These are phyloP conservation scores for Orthosia gracilis DNA, from an alignment of 2,888 invertebrate genomes.

Conservation along the genomic window DNA sequence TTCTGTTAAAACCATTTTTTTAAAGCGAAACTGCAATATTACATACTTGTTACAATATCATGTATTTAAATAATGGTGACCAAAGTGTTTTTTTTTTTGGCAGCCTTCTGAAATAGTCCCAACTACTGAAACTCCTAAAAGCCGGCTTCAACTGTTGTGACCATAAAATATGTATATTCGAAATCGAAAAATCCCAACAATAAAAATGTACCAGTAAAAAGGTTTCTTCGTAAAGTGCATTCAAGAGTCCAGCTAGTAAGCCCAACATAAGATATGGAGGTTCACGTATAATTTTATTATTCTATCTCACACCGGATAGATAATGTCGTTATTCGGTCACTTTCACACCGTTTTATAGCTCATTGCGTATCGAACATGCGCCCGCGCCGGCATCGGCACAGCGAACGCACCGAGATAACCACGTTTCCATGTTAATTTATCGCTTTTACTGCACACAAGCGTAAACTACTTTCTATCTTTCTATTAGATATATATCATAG, in stretches of 20 bases:
- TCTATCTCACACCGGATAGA: constrained; percentile 47
- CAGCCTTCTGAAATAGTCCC: too few relatives aligned
- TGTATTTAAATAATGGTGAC: background rate
- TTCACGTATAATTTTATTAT: constrained; percentile 57
- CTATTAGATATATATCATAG: constrained; percentile 65
- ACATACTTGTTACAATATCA: background rate
- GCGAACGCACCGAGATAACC: constrained; percentile 61
- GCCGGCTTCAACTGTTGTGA: too few relatives aligned
- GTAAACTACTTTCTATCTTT: constrained; percentile 72
- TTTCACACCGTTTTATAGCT: constrained; percentile 67
- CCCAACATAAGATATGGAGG: constrained; percentile 25
- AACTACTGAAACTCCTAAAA: too few relatives aligned
- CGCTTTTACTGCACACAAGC: constrained; percentile 59
- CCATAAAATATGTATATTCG: too few relatives aligned
- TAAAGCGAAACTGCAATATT: background rate
- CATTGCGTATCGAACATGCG: constrained; percentile 66
- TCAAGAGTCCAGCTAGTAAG: background rate
- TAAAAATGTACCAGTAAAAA: background rate
- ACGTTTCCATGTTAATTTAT: constrained; percentile 71
- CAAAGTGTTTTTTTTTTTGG: too few relatives aligned
- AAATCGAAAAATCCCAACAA: background rate
- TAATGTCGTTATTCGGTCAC: constrained; percentile 62
- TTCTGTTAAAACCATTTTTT: background rate
- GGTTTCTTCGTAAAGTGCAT: constrained; percentile 1
- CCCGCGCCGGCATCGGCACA: constrained; percentile 62